Percentiles rank a stretch among this genome's conserved stretches.
These are phyloP conservation scores for Apostichopus leukothele DNA, from an alignment of 53 echinoderm and acorn worm species.

Conservation along the genomic window DNA sequence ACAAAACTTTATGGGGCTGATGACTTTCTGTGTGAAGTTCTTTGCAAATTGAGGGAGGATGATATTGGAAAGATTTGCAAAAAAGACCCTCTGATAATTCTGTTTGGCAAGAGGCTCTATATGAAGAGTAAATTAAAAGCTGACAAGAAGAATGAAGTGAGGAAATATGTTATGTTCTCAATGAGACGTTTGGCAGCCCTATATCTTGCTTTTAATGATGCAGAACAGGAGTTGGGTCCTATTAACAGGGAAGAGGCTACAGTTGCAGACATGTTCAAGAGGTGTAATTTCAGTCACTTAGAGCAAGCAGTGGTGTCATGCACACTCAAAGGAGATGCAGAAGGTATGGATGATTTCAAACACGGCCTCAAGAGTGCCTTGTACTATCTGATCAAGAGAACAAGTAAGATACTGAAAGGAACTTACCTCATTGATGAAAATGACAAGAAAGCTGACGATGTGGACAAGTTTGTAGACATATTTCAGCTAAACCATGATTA, in stretches of 20 bases:
- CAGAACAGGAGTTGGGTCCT: slow-evolving; percentile 52
- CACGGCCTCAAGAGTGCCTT: slow-evolving; percentile 61
- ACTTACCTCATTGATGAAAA: slow-evolving; percentile 43
- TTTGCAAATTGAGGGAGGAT: slow-evolving; percentile 54
- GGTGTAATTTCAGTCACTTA: slow-evolving; percentile 61
- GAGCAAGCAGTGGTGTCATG: slow-evolving; percentile 52
- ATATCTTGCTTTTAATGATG: slow-evolving; percentile 52
- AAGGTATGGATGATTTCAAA: slow-evolving; percentile 49
- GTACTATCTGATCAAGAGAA: slow-evolving; percentile 49
- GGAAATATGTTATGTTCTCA: slow-evolving; percentile 65
- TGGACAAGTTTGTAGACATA: slow-evolving; percentile 65
- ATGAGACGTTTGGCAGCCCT: slow-evolving; percentile 64
- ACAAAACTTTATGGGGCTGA: slow-evolving; percentile 18
- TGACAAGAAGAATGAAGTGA: slow-evolving; percentile 63
- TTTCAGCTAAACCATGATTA: slow-evolving; percentile 58
- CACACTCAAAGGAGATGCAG: slow-evolving; percentile 33
- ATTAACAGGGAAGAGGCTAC: slow-evolving; percentile 31
- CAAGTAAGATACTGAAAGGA: slow-evolving; percentile 50
- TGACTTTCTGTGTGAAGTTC: slow-evolving; percentile 48
- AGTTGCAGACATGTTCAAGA: slow-evolving; percentile 66
- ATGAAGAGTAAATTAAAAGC: slow-evolving; percentile 54
- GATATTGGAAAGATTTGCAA: slow-evolving; percentile 28
- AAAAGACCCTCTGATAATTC: slow-evolving; percentile 60
- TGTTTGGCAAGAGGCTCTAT: slow-evolving; percentile 61
- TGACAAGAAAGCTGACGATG: slow-evolving; percentile 48